Evolutionary conservation across 2,888 invertebrate species (phyloP).

Genomic region (Ophraella communa): DNA sequence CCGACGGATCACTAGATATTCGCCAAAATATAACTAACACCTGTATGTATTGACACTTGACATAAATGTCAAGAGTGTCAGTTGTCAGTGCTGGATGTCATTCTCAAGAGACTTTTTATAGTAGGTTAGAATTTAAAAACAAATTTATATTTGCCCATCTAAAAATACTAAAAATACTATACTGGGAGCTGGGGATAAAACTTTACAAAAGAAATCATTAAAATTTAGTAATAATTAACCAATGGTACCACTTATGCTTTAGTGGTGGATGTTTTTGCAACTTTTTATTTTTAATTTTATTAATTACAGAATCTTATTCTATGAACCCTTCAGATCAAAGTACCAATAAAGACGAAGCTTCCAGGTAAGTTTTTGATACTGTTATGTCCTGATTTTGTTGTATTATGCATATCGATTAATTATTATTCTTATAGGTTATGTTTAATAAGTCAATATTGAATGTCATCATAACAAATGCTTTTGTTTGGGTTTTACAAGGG

Average conservation of each 20-base stretch:
- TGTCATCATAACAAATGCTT: constrained; percentile 50
- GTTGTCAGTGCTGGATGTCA: not conserved
- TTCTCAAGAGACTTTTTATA: not conserved
- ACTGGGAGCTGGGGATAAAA: no score
- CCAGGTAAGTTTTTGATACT: constrained; percentile 56
- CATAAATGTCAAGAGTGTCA: no score
- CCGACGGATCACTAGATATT: no score
- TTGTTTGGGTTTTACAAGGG: constrained; percentile 20
- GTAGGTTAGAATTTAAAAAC: not conserved
- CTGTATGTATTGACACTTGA: not conserved
- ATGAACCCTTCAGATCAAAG: constrained; percentile 61
- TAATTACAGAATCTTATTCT: constrained; percentile 53
- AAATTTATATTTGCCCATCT: not conserved
- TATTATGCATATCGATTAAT: constrained; percentile 18
- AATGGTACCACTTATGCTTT: constrained; percentile 27
- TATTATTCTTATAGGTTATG: constrained; percentile 50
- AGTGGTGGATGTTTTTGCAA: constrained; percentile 30
- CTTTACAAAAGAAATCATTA: constrained; percentile 7
- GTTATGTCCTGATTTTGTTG: not conserved
- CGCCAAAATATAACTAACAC: no score
- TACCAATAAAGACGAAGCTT: constrained; percentile 62
- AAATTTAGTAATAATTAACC: not conserved
- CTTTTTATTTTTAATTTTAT: constrained; percentile 43
- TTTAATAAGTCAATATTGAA: constrained; percentile 54
- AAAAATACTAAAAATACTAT: not conserved